Evolutionary conservation across 2,113 vertebrate species (phyloP).

Genomic region (Microtus richardsoni): DNA sequence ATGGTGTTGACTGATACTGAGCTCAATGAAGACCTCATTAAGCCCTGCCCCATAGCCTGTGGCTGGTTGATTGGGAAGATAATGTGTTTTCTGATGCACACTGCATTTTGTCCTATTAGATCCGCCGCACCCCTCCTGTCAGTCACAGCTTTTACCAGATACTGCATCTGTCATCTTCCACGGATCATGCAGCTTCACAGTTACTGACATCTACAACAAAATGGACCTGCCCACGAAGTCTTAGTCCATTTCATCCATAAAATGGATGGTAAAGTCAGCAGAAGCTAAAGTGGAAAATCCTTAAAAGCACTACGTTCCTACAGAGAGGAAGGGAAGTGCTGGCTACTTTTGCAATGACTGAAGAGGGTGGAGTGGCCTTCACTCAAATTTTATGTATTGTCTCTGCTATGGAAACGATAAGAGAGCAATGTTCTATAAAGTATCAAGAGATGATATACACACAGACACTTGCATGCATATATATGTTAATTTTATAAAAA

Average conservation of each 20-base stretch:
- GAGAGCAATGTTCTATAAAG: neutral
- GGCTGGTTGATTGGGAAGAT: neutral
- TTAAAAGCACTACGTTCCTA: slow-evolving; percentile 8
- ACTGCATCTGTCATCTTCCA: neutral
- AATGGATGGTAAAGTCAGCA: neutral
- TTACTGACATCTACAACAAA: slow-evolving; percentile 2
- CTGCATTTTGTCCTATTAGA: slow-evolving; percentile 3
- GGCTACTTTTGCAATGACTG: neutral
- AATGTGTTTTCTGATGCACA: neutral
- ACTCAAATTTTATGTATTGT: neutral
- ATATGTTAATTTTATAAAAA: neutral
- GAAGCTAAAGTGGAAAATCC: neutral
- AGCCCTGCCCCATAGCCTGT: neutral
- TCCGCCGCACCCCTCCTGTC: neutral
- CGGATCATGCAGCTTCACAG: neutral
- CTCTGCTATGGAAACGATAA: neutral
- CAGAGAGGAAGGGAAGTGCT: neutral
- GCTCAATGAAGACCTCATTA: neutral
- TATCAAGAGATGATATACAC: neutral
- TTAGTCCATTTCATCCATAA: neutral
- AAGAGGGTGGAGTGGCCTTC: neutral
- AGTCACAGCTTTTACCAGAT: slow-evolving; percentile 31
- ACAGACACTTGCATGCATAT: neutral
- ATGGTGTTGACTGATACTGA: slow-evolving; percentile 26
- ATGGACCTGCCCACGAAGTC: neutral